These are phyloP conservation scores for Beroe ovata DNA, from an alignment of 37 sponge, comb jelly and placozoan genomes.

Conservation along the genomic window DNA sequence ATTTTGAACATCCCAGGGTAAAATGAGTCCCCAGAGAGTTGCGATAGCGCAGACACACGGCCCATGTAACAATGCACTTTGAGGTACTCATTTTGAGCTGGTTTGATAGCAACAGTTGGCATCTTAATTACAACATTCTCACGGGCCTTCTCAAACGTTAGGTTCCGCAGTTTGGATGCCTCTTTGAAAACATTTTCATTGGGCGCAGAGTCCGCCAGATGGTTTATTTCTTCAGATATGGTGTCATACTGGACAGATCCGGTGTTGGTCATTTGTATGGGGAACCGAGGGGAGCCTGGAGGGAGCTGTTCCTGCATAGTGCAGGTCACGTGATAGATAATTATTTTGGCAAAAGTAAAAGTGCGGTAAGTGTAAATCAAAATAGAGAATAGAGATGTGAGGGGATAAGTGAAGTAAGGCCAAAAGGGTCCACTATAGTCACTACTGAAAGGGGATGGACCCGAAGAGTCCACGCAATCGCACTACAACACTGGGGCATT, in stretches of 20 bases:
- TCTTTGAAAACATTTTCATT: slow-evolving; percentile 30
- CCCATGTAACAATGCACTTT: slow-evolving; percentile 54
- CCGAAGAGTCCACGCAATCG: too few species aligned
- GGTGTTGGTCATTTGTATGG: slow-evolving; percentile 43
- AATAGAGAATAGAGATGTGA: too few species aligned
- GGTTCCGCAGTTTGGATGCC: slow-evolving; percentile 32
- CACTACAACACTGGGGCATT: too few species aligned
- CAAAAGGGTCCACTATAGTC: too few species aligned
- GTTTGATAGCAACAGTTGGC: not conserved
- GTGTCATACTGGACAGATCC: not conserved
- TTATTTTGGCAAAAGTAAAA: too few species aligned
- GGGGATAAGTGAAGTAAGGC: too few species aligned
- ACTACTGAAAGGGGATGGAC: too few species aligned
- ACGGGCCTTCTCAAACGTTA: slow-evolving; percentile 63
- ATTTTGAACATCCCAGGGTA: slow-evolving; percentile 67
- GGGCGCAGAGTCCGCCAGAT: slow-evolving; percentile 16
- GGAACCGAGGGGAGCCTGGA: slow-evolving; percentile 53
- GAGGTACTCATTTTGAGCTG: slow-evolving; percentile 34
- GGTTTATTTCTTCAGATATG: not conserved
- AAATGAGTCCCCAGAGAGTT: not conserved
- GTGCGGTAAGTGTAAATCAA: too few species aligned
- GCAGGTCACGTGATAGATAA: too few species aligned
- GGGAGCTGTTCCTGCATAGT: slow-evolving; percentile 54
- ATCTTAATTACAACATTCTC: slow-evolving; percentile 58
- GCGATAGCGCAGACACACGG: not conserved